These are phyloP conservation scores for Nomada hirtipes DNA, from an alignment of 2,888 invertebrate genomes.

Conservation along the genomic window DNA sequence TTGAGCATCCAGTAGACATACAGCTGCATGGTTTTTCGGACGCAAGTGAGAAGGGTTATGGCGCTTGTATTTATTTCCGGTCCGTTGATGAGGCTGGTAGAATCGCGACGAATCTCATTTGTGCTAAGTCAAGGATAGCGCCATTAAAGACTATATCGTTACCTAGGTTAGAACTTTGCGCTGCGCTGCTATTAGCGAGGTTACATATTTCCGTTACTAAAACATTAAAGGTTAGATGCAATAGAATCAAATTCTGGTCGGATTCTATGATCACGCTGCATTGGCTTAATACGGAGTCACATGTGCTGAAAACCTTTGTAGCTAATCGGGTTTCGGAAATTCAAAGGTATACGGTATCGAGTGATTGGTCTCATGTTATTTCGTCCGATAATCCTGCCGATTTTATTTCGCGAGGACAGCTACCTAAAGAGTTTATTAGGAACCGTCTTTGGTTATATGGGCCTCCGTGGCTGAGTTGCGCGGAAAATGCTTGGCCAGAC, in stretches of 20 bases:
- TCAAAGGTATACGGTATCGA: neutral
- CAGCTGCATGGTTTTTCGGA: neutral
- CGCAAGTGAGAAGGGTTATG: constrained; percentile 1
- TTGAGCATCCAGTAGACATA: neutral
- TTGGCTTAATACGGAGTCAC: neutral
- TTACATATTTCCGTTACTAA: neutral
- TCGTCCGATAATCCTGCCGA: no score
- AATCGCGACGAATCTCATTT: neutral
- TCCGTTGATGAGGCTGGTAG: neutral
- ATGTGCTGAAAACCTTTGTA: neutral
- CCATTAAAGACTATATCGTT: neutral
- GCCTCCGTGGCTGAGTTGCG: no score
- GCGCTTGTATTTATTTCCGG: neutral
- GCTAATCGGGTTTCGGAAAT: neutral
- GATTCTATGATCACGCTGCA: neutral
- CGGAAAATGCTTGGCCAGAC: no score
- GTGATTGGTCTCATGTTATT: no score
- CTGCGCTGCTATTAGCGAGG: neutral
- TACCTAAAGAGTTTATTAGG: no score
- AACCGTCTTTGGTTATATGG: no score
- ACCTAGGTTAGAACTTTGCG: neutral
- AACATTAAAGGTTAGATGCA: neutral
- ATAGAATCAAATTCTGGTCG: neutral
- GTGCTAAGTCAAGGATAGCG: neutral
- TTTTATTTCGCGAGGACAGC: no score